Evolutionary conservation across 1,140 invertebrate genomes (phyloP).

Genomic region (Diorhabda carinulata): DNA sequence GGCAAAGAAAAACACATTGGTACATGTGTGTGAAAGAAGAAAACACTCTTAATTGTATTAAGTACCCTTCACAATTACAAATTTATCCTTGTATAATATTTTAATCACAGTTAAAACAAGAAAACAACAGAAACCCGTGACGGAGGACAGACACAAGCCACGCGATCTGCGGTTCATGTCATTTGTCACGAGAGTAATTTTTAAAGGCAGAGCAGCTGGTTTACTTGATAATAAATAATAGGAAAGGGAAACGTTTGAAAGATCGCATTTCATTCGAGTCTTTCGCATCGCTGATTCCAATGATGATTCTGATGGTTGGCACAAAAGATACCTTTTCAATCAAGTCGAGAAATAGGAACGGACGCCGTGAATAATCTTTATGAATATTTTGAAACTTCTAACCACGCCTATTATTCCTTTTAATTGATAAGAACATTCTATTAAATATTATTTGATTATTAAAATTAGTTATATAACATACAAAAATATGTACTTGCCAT

Average conservation of each 20-base stretch:
- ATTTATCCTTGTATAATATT: too few relatives aligned
- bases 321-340: constrained; percentile 34
- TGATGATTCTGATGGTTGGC: constrained; percentile 14
- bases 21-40: too few relatives aligned
- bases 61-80: too few relatives aligned
- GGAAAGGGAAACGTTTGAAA: constrained; percentile 27
- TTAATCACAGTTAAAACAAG: constrained; percentile 7
- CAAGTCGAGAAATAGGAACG: constrained; percentile 9
- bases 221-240: constrained; percentile 36
- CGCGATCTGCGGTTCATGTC: constrained; percentile 25
- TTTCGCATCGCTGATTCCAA: constrained; percentile 32
- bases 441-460: too few relatives aligned
- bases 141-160: constrained; percentile 21
- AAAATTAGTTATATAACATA: too few relatives aligned
- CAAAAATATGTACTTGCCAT: too few relatives aligned
- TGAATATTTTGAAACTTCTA: background rate
- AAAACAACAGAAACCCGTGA: constrained; percentile 17
- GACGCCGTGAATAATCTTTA: constrained; percentile 22
- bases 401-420: background rate
- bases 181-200: constrained; percentile 33
- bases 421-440: too few relatives aligned
- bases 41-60: too few relatives aligned
- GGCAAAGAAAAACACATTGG: too few relatives aligned
- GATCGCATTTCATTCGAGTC: constrained; percentile 30
- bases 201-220: constrained; percentile 27